Evolutionary conservation across 1,140 invertebrate genomes (phyloP).

Genomic region (Heliothis virescens): DNA sequence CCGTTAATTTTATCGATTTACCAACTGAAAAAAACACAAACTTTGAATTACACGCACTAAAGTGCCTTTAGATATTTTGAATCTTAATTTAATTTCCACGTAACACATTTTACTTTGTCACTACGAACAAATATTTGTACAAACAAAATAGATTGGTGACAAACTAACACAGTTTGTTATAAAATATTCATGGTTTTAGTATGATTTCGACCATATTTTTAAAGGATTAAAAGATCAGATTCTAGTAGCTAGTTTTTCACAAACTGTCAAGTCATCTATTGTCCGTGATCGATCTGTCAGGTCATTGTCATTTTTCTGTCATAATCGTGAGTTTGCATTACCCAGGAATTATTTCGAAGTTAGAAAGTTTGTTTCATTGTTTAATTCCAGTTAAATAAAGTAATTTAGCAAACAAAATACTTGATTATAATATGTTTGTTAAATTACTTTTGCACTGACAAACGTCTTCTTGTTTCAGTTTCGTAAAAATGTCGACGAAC

Average conservation of each 20-base stretch:
- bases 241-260: background rate
- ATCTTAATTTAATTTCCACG: no score
- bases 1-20: no score
- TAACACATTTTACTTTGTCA: background rate
- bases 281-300: slow-evolving; percentile 16
- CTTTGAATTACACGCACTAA: no score
- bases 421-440: background rate
- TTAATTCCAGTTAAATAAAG: background rate
- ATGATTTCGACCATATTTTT: no score
- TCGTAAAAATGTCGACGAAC: slow-evolving; percentile 78
- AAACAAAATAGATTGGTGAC: no score
- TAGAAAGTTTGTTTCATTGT: slow-evolving; percentile 22
- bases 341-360: slow-evolving; percentile 29
- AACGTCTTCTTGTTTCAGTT: slow-evolving; percentile 38
- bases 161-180: no score
- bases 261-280: slow-evolving; percentile 21
- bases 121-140: no score
- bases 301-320: slow-evolving; percentile 26
- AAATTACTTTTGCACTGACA: background rate
- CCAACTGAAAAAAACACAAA: no score
- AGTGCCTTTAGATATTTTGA: no score
- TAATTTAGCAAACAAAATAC: background rate
- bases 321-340: slow-evolving; percentile 55
- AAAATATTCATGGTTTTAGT: no score
- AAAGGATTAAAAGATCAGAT: background rate